Evolutionary conservation across 1,140 invertebrate species (phyloP), one percentile per base, ranked within the genome.

Genomic region (Dolichoris vasculosae): DNA sequence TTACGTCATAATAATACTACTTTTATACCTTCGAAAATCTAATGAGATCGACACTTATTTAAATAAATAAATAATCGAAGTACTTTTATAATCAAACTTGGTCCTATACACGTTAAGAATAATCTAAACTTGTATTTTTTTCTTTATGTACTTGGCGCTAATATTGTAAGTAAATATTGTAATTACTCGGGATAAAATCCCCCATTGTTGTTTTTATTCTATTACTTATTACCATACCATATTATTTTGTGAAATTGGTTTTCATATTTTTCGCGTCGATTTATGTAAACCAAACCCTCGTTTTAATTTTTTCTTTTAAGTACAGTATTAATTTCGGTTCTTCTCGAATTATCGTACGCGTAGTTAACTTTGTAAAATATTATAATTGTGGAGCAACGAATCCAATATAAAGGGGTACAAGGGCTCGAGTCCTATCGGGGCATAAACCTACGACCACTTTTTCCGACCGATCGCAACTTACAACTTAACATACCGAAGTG

Each of bases 281-380:
- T 30, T 46, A 63, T 80, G 46, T 46, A 55, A 75, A 64, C 30
- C 20, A 87, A 73, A 78, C 67, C 82, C 67, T 79, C 40, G 76
- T 82, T 81, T 83, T 71, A 46, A 69, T 51, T 73, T 69, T 83
- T 43, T 9, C 63, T 79, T 79, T 35, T 73, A 43, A 91, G 88
- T 90, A 86, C 91, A 92, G 91, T 92, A 92, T 92, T 92, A 92
- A 88, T 71, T 59, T 88, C 83, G 85, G 88, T 76, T 83, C 40
- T 46, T 40, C 77, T 79, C 63, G 59, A 20, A 79, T 64, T 38
- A 81, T 75, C 40, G 40, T 67, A 38, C 38, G 23, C n/a, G 46
- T 73, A 80, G 26, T 35, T 48, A 46, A 38, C 32, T 59, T 43
- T 78, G 59, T 86, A 75, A 82, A 86, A 82, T 77, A 86, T 77